These are phyloP conservation scores for Brachionus koreanus DNA, from an alignment of 1,140 invertebrate species.

Conservation along the genomic window DNA sequence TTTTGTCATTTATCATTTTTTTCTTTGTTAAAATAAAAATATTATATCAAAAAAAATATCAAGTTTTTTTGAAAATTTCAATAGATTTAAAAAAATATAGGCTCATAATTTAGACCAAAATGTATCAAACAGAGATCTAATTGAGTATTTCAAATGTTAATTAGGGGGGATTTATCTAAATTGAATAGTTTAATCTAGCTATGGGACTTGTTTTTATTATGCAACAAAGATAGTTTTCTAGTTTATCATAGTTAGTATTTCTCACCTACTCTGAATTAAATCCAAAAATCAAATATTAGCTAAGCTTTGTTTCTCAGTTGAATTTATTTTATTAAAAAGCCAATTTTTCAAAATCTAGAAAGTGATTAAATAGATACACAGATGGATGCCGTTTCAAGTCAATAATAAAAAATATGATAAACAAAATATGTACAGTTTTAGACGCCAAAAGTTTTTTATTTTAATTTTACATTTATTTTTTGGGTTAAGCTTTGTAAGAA, in stretches of 20 bases:
- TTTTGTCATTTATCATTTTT: background rate
- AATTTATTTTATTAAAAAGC: background rate
- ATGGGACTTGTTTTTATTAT: background rate
- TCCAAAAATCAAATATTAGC: background rate
- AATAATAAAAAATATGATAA: background rate
- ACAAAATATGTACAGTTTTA: background rate
- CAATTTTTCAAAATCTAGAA: background rate
- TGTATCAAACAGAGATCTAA: constrained; percentile 1
- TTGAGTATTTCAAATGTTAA: background rate
- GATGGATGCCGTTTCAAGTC: background rate
- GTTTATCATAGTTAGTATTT: background rate
- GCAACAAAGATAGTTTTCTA: background rate
- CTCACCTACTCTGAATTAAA: background rate
- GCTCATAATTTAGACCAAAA: background rate
- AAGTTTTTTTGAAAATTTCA: background rate
- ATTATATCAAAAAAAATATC: background rate
- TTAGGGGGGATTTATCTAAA: background rate
- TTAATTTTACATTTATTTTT: background rate
- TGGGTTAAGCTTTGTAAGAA: background rate
- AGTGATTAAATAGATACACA: background rate
- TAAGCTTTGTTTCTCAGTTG: background rate
- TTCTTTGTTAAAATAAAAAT: background rate
- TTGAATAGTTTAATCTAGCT: background rate
- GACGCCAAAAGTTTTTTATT: background rate
- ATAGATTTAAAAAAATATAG: background rate